These are phyloP conservation scores for Enteromius paludinosus DNA, from an alignment of 2,797 vertebrate species.

Conservation along the genomic window DNA sequence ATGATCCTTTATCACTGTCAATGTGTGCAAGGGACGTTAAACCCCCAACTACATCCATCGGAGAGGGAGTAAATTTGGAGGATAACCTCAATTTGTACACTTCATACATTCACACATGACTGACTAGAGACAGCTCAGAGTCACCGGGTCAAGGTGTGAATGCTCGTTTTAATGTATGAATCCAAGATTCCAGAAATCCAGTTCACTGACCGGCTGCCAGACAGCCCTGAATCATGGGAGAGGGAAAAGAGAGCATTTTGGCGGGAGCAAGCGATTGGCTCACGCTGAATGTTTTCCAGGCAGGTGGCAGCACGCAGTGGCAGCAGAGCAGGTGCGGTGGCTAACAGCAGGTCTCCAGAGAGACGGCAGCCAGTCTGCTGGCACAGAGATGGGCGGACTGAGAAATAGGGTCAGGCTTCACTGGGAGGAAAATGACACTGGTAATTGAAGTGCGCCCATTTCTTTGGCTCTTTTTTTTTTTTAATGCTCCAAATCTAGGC, in stretches of 20 bases:
- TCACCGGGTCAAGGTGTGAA: slow-evolving; percentile 42
- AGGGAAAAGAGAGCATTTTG: slow-evolving; percentile 8
- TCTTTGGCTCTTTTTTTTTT: slow-evolving; percentile 34
- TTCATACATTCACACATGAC: not conserved
- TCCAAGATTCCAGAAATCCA: slow-evolving; percentile 42
- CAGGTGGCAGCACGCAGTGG: slow-evolving; percentile 40
- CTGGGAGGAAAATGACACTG: slow-evolving; percentile 34
- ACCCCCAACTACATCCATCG: not conserved
- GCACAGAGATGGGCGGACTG: slow-evolving; percentile 24
- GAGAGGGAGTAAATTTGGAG: not conserved
- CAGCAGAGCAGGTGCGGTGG: slow-evolving; percentile 37
- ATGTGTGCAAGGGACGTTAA: not conserved
- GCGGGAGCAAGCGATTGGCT: slow-evolving; percentile 25
- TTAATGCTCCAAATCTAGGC: slow-evolving; percentile 47
- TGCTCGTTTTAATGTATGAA: not conserved
- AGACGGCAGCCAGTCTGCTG: slow-evolving; percentile 50
- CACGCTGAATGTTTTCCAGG: slow-evolving; percentile 33
- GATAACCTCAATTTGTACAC: not conserved
- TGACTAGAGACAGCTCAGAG: slow-evolving; percentile 54
- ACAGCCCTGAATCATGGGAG: not conserved
- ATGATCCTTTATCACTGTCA: not conserved
- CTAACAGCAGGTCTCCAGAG: slow-evolving; percentile 45
- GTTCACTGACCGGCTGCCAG: not conserved
- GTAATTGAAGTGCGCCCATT: slow-evolving; percentile 50
- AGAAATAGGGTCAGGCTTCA: slow-evolving; percentile 47